Conservation (phyloP, 2,113 vertebrate species). For the Apodemus sylvaticus region DNA sequence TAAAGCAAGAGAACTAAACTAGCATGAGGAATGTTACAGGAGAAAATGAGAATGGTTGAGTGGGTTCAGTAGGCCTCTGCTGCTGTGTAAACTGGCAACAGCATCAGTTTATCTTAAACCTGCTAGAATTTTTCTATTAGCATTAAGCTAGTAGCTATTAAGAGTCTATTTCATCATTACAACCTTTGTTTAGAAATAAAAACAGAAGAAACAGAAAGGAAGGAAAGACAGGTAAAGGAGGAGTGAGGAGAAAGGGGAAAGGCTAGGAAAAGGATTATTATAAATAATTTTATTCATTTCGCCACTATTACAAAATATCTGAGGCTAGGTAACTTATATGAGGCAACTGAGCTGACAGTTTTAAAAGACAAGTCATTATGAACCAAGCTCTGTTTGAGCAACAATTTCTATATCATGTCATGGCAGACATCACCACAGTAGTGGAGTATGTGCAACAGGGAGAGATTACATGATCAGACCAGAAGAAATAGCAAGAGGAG, state of each 20-base stretch:
- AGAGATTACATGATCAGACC: not conserved
- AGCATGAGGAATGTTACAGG: not conserved
- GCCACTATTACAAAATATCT: not conserved
- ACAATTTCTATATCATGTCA: too few relatives aligned
- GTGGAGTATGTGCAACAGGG: not conserved
- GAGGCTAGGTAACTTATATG: not conserved
- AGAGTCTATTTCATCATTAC: not conserved
- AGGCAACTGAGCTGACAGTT: not conserved
- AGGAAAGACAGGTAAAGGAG: too few relatives aligned
- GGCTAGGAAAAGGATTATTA: not conserved
- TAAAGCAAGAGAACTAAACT: not conserved
- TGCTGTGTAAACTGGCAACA: not conserved
- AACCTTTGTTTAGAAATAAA: not conserved
- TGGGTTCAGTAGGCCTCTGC: not conserved
- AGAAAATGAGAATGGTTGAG: not conserved
- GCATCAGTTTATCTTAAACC: not conserved
- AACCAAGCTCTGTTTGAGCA: not conserved
- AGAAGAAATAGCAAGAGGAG: not conserved
- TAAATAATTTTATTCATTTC: not conserved
- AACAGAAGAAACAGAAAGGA: not conserved
- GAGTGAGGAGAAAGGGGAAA: not conserved
- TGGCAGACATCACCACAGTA: not conserved
- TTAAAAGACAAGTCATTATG: not conserved
- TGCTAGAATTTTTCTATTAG: not conserved
- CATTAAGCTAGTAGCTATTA: not conserved